Evolutionary conservation across 2,113 vertebrate species (phyloP).

Genomic region (Siphamia tubifer): DNA sequence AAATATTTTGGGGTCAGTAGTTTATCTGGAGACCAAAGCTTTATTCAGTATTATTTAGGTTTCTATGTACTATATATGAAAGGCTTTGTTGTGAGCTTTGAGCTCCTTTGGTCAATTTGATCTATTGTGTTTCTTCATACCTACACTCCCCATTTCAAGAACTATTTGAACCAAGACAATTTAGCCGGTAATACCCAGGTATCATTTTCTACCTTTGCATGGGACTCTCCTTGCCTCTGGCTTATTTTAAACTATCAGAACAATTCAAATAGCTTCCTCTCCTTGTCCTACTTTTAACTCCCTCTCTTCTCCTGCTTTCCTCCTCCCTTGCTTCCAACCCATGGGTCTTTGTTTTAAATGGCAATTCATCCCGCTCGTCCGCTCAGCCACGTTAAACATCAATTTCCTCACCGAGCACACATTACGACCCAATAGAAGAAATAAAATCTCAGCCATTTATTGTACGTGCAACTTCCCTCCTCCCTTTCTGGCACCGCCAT

Average conservation of each 20-base stretch:
- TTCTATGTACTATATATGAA: constrained; percentile 36
- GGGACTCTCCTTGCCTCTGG: constrained; percentile 70
- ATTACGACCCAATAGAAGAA: constrained; percentile 77
- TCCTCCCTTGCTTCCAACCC: constrained; percentile 53
- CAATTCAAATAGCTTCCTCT: constrained; percentile 60
- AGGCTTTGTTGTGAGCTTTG: constrained; percentile 49
- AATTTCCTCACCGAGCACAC: constrained; percentile 77
- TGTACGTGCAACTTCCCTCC: constrained; percentile 25
- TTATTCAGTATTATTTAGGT: constrained; percentile 38
- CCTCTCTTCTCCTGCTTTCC: constrained; percentile 16
- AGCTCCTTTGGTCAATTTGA: constrained; percentile 42
- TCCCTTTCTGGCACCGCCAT: constrained; percentile 51
- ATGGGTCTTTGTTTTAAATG: constrained; percentile 78
- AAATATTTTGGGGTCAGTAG: constrained; percentile 51
- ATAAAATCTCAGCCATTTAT: constrained; percentile 78
- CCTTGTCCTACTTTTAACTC: constrained; percentile 61
- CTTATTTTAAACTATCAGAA: constrained; percentile 59
- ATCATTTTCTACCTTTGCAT: constrained; percentile 61
- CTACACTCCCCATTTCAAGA: constrained; percentile 50
- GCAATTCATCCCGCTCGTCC: constrained; percentile 72
- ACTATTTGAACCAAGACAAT: constrained; percentile 60
- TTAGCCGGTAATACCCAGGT: constrained; percentile 53
- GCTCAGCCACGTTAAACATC: constrained; percentile 77
- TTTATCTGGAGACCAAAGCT: constrained; percentile 56
- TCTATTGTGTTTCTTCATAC: constrained; percentile 55